Evolutionary conservation across 2,797 vertebrate species (phyloP).

Genomic region (Lepidocolaptes lacrymiger): DNA sequence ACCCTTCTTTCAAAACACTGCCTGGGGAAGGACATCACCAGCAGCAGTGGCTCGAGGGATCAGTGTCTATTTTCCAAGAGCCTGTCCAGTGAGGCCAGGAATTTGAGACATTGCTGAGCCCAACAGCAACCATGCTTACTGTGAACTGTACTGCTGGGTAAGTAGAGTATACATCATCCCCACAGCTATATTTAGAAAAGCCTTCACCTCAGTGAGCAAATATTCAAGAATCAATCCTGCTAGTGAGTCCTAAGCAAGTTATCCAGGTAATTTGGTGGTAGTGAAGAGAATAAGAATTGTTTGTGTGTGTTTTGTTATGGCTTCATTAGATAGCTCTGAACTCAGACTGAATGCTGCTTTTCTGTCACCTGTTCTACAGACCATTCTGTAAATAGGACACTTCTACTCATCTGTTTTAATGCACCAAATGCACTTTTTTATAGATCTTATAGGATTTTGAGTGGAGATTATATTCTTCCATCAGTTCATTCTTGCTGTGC

Average conservation of each 20-base stretch:
- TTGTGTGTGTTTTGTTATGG: neutral
- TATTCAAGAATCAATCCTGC: neutral
- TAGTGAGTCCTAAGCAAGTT: neutral
- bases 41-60: neutral
- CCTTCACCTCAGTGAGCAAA: neutral
- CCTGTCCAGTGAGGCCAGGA: fast-evolving
- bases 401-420: neutral
- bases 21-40: neutral
- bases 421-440: neutral
- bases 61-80: neutral
- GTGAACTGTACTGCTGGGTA: neutral
- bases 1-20: neutral
- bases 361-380: neutral
- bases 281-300: neutral
- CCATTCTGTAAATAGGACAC: neutral
- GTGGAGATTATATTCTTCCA: neutral
- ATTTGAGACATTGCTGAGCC: neutral
- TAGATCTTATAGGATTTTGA: neutral
- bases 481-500: neutral
- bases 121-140: fast-evolving
- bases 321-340: neutral
- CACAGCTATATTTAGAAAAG: neutral
- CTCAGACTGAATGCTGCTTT: neutral
- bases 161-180: neutral
- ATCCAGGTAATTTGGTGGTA: neutral